Evolutionary conservation across 2,888 invertebrate species (phyloP), one percentile per base, ranked within the genome.

Genomic region (Argynnis bischoffii): DNA sequence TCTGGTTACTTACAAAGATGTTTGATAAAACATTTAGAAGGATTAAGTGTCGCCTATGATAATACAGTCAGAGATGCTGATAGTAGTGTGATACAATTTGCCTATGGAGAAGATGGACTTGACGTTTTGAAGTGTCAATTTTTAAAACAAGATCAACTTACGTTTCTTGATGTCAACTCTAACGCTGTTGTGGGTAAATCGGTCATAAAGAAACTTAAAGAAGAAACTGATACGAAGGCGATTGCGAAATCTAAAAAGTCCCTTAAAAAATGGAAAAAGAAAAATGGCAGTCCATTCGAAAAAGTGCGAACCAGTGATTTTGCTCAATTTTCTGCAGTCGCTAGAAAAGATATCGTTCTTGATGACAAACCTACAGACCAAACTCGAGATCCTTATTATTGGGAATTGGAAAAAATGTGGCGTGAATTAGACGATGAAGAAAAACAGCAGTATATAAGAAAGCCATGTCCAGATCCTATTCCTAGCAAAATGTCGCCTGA

Each of bases 1-100:
- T 99, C 99, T 77, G 99, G 99, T 76, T 99, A 99, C 86, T 93
- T 99, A 66, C 99, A 99, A 88, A 94, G 99, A 73, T 99, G 99
- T 89, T 93, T 99, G 11, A 97, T 99, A 68, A 99, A 99, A 87
- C 99, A 99, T 92, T 92, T 99, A 72, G 99, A 99, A 93, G 99
- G 99, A 6, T 87, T 99, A n/a, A 94, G 94, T 64, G 96, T 99
- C 0, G 94, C 95, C 66, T 99, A 99, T 83, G 99, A 99, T 85
- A 93, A 96, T 79, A 99, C 99, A 0, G 99, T 99, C 0, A 94
- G 99, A 72, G 99, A 99, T 83, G 96, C 97, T 69, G 99, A 99
- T 85, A 96, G 96, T 47, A 96, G 96, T 81, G 95, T 99, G 1
- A 95, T 99, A 63, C 99, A 98, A 93, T 98, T 97, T 86, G 93